phyloP scores from a whole-genome alignment of 2,113 vertebrate species.

The Rhinoptilus africanus region DNA sequence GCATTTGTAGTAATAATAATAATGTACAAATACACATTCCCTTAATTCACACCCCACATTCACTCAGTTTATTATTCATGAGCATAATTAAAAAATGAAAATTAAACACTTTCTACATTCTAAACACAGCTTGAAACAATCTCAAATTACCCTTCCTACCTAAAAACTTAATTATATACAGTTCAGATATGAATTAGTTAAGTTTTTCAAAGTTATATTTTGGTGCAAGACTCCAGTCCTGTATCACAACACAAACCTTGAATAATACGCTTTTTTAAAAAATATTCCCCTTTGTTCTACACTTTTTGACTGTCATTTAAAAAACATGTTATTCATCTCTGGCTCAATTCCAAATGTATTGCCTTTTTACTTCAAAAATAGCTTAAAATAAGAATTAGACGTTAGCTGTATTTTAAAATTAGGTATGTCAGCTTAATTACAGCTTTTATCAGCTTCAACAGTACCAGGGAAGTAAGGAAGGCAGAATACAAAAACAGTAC shows the following conservation, averaged over 20 bases:
- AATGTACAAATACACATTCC: not conserved
- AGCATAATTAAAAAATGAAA: not conserved
- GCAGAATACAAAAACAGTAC: not conserved
- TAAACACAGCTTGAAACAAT: not conserved
- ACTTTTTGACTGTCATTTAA: not conserved
- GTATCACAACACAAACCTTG: not conserved
- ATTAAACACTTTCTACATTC: not conserved
- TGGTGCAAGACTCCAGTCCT: not conserved
- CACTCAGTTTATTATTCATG: not conserved
- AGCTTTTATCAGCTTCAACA: not conserved
- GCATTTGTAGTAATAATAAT: not conserved
- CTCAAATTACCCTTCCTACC: not conserved
- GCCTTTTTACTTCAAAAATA: not conserved
- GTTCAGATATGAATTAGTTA: not conserved
- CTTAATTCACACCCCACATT: not conserved
- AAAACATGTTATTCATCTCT: not conserved
- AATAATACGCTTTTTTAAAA: not conserved
- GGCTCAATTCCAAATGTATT: not conserved
- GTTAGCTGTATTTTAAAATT: not conserved
- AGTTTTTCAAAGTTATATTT: not conserved
- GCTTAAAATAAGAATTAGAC: not conserved
- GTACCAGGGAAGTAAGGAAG: not conserved
- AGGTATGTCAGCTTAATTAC: not conserved
- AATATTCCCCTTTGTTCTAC: not conserved
- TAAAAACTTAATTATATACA: not conserved